A percentile compares a stretch with the other conserved stretches of the same genome.
Conservation (phyloP, 2,113 vertebrate species). For the Malurus alboscapulatus region DNA sequence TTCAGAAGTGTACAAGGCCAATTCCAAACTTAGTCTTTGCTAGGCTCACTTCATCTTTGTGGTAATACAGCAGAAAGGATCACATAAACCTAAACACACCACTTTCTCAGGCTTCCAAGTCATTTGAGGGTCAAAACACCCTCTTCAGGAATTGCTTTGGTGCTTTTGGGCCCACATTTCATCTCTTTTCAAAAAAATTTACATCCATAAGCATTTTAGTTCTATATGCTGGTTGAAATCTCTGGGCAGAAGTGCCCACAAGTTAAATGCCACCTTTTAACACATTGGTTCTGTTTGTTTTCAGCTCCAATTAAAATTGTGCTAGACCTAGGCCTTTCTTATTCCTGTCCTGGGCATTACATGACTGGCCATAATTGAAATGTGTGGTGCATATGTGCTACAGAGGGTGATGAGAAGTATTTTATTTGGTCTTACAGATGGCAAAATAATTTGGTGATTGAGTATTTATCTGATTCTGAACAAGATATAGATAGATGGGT, state of each 20-base stretch:
- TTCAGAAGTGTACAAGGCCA: neutral
- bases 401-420: neutral
- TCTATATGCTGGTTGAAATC: neutral
- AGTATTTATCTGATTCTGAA: neutral
- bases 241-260: neutral
- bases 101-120: neutral
- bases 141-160: neutral
- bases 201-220: neutral
- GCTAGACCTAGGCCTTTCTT: neutral
- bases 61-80: neutral
- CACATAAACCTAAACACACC: neutral
- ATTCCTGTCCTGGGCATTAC: neutral
- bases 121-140: neutral
- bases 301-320: neutral
- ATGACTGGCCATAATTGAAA: neutral
- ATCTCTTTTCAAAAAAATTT: neutral
- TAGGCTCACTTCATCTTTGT: neutral
- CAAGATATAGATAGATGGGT: rapidly evolving
- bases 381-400: neutral
- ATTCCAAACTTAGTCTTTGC: neutral
- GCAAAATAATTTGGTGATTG: neutral
- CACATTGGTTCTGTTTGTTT: neutral
- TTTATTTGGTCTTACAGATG: neutral
- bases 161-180: neutral
- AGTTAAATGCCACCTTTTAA: neutral